These are phyloP conservation scores for Chelonoidis abingdonii DNA, from an alignment of 2,113 vertebrate genomes.

Conservation along the genomic window DNA sequence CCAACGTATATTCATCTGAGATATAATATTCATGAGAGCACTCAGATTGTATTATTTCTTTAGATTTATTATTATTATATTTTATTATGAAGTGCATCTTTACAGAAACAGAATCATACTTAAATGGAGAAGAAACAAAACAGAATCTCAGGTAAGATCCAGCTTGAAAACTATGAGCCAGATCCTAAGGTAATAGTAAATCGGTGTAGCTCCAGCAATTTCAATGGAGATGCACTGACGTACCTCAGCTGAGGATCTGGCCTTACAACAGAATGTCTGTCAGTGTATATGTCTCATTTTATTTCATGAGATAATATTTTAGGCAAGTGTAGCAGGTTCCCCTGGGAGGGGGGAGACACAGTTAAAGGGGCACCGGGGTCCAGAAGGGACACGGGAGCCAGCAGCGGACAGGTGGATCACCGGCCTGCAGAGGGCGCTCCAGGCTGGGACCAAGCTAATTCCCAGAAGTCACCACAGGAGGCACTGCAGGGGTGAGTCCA, in stretches of 20 bases:
- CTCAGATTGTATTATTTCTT: neutral
- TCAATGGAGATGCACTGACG: neutral
- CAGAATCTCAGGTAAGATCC: neutral
- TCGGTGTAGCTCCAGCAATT: neutral
- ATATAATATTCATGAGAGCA: neutral
- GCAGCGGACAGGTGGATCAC: too few species aligned
- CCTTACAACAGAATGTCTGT: neutral
- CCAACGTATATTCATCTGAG: neutral
- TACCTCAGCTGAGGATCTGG: neutral
- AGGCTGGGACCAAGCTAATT: too few species aligned
- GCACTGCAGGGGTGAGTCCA: too few species aligned
- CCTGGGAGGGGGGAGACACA: too few species aligned
- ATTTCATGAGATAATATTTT: neutral
- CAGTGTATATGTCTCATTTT: neutral
- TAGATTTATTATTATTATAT: neutral
- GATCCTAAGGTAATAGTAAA: neutral
- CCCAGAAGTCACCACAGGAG: too few species aligned
- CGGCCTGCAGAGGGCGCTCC: too few species aligned
- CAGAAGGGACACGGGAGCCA: too few species aligned
- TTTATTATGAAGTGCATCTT: neutral
- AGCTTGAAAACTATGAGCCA: neutral
- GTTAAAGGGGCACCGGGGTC: too few species aligned
- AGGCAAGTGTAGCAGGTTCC: neutral
- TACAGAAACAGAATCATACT: neutral
- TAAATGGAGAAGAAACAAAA: accelerated